These are phyloP conservation scores for Halocynthia aurantium DNA, from an alignment of 23 tunicate species.

Conservation along the genomic window DNA sequence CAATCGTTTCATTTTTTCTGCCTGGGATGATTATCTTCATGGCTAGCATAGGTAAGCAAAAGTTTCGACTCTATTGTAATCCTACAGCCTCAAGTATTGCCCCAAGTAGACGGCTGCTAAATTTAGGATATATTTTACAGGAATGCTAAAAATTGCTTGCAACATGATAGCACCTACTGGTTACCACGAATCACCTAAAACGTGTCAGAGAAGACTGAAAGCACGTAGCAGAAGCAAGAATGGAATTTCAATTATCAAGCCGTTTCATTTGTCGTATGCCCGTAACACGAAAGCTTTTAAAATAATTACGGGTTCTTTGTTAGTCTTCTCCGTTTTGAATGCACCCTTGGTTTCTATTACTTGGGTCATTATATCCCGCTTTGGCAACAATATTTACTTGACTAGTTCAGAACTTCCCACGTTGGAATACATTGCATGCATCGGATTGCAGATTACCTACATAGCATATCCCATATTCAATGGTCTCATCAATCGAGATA, in stretches of 20 bases:
- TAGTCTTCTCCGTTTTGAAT: slow-evolving; percentile 15
- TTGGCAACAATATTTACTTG: not conserved
- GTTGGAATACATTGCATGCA: slow-evolving; percentile 18
- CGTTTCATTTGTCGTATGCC: not conserved
- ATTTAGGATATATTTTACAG: not conserved
- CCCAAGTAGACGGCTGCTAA: no score
- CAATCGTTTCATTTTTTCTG: slow-evolving; percentile 1
- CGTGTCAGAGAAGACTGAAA: not conserved
- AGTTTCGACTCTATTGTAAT: not conserved
- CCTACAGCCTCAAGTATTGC: no score
- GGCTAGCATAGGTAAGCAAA: slow-evolving; percentile 5
- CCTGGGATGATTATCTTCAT: slow-evolving; percentile 1
- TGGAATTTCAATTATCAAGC: not conserved
- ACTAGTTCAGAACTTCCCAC: slow-evolving; percentile 13
- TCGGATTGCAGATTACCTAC: not conserved
- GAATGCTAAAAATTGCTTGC: slow-evolving; percentile 19
- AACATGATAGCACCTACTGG: slow-evolving; percentile 5
- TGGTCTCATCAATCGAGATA: slow-evolving; percentile 15
- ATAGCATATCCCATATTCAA: slow-evolving; percentile 9
- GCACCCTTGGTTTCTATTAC: slow-evolving; percentile 4
- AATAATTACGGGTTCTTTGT: slow-evolving; percentile 7
- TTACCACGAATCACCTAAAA: not conserved
- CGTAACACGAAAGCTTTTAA: slow-evolving; percentile 11
- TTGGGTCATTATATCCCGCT: slow-evolving; percentile 3
- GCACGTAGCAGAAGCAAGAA: not conserved